These are phyloP conservation scores for Achatina immaculata DNA, from an alignment of 1,140 invertebrate species.

Conservation along the genomic window DNA sequence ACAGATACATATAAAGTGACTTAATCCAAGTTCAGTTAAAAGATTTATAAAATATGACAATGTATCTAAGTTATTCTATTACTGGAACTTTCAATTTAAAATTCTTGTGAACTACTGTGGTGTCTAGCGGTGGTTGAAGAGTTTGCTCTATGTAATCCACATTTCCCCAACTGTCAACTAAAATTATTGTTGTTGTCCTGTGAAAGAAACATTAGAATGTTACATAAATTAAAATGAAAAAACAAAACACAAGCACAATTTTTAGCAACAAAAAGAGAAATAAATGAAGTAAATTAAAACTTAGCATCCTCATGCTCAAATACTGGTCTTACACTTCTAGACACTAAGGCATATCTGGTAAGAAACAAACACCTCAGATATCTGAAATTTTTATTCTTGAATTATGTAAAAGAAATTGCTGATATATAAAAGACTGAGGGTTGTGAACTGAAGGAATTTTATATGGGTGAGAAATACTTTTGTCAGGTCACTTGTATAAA, in stretches of 20 bases:
- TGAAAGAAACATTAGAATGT: background rate
- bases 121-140: background rate
- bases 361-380: background rate
- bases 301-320: background rate
- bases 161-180: constrained; percentile 17
- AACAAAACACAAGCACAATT: background rate
- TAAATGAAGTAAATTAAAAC: background rate
- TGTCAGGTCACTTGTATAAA: too few relatives aligned
- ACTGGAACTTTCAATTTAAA: background rate
- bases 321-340: background rate
- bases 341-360: background rate
- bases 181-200: constrained; percentile 15
- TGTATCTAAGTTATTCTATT: too few relatives aligned
- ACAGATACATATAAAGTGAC: too few relatives aligned
- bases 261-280: background rate
- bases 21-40: too few relatives aligned
- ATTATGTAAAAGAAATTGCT: too few relatives aligned
- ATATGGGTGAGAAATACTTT: too few relatives aligned
- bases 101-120: background rate
- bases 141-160: constrained; percentile 32
- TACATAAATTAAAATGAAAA: background rate
- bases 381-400: background rate
- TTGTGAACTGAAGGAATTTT: too few relatives aligned
- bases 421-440: too few relatives aligned
- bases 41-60: too few relatives aligned